Evolutionary conservation across 2,888 invertebrate genomes (phyloP).

Genomic region (Tipula confusa): DNA sequence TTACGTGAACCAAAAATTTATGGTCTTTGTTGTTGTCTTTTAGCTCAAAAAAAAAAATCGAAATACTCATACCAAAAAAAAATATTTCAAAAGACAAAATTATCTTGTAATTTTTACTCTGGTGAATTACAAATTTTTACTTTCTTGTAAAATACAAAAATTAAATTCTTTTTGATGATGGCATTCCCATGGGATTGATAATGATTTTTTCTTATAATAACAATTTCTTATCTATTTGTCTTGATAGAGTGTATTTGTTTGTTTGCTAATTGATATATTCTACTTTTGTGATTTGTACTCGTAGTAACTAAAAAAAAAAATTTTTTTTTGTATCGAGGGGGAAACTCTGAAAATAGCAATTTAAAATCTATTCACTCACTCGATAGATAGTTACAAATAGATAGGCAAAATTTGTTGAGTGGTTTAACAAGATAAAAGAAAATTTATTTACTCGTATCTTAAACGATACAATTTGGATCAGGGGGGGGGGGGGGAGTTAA

Average conservation of each 20-base stretch:
- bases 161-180: slow-evolving; percentile 25
- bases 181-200: neutral
- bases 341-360: neutral
- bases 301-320: neutral
- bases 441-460: neutral
- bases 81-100: neutral
- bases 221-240: slow-evolving; percentile 20
- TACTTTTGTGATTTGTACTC: neutral
- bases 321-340: no score
- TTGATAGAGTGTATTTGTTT: neutral
- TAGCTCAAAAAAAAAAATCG: no score
- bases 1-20: neutral
- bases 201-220: no score
- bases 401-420: neutral
- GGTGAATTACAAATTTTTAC: neutral
- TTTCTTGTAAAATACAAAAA: neutral
- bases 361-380: neutral
- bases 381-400: neutral
- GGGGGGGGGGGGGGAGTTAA: neutral
- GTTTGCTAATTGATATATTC: neutral
- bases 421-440: neutral
- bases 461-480: no score
- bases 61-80: neutral
- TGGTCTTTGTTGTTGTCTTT: neutral
- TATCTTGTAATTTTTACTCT: neutral